Conservation (phyloP, 2,888 invertebrate genomes). For the Epistrophe grossulariae region DNA sequence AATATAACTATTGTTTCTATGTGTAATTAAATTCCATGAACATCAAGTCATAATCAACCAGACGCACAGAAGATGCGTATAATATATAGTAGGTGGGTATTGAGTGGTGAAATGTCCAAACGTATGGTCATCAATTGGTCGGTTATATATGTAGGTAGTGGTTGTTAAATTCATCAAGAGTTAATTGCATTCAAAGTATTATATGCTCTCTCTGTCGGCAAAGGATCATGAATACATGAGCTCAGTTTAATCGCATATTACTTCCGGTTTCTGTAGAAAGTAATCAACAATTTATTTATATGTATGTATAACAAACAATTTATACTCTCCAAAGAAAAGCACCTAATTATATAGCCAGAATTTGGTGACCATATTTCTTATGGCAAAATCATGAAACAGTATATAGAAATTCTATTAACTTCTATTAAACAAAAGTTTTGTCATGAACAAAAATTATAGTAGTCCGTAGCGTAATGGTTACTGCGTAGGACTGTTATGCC, state of each 20-base stretch:
- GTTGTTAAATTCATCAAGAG: constrained; percentile 8
- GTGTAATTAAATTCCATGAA: constrained; percentile 6
- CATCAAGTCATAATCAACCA: neutral
- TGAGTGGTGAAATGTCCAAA: neutral
- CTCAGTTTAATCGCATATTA: constrained; percentile 8
- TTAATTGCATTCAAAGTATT: constrained; percentile 30
- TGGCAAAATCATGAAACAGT: too few species aligned
- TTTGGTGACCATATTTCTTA: neutral
- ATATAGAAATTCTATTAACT: too few species aligned
- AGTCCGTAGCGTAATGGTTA: too few species aligned
- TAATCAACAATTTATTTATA: constrained; percentile 13
- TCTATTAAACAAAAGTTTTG: too few species aligned
- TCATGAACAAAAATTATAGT: too few species aligned
- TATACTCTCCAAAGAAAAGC: neutral
- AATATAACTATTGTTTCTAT: neutral
- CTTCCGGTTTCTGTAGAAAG: constrained; percentile 22
- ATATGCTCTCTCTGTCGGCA: constrained; percentile 1
- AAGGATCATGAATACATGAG: constrained; percentile 4
- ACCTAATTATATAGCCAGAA: neutral
- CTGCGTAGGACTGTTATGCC: too few species aligned
- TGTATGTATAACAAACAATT: neutral
- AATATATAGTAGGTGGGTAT: too few species aligned
- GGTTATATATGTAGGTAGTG: neutral
- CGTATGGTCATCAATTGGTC: neutral
- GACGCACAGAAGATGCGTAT: neutral